phyloP scores from a whole-genome alignment of 2,888 invertebrate species.

The Drosophila birchii region DNA sequence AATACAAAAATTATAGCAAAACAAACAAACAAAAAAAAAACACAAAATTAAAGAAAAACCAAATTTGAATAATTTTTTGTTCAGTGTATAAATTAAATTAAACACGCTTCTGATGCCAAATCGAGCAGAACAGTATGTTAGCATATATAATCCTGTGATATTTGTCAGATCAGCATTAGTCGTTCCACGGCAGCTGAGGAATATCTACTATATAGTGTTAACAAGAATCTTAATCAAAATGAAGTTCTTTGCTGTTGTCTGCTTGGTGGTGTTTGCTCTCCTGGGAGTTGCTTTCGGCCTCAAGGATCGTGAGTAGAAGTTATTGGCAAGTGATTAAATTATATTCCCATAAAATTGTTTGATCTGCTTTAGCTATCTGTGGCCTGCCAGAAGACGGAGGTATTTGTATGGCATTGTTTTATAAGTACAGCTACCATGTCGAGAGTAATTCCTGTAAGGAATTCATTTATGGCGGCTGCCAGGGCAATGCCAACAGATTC shows the following conservation, averaged over 20 bases:
- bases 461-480: conserved; percentile 71
- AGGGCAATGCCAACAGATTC: conserved; percentile 71
- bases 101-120: neutral
- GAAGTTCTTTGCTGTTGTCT: conserved; percentile 54
- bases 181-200: conserved; percentile 19
- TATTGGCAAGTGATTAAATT: neutral
- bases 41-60: too few species aligned
- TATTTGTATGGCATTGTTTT: conserved; percentile 44
- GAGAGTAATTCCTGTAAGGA: conserved; percentile 48
- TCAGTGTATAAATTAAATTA: too few species aligned
- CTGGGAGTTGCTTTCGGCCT: conserved; percentile 52
- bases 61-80: too few species aligned
- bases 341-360: neutral
- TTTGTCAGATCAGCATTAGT: conserved; percentile 44
- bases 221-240: conserved; percentile 19
- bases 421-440: conserved; percentile 38
- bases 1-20: too few species aligned
- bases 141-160: conserved; percentile 52
- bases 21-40: too few species aligned
- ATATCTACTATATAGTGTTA: conserved; percentile 5
- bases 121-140: neutral
- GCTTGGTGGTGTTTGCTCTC: conserved; percentile 57
- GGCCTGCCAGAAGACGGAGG: conserved; percentile 27
- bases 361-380: conserved; percentile 37
- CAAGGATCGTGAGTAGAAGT: conserved; percentile 60